Conservation (phyloP, 2,113 vertebrate genomes). For the Bombycilla garrulus region DNA sequence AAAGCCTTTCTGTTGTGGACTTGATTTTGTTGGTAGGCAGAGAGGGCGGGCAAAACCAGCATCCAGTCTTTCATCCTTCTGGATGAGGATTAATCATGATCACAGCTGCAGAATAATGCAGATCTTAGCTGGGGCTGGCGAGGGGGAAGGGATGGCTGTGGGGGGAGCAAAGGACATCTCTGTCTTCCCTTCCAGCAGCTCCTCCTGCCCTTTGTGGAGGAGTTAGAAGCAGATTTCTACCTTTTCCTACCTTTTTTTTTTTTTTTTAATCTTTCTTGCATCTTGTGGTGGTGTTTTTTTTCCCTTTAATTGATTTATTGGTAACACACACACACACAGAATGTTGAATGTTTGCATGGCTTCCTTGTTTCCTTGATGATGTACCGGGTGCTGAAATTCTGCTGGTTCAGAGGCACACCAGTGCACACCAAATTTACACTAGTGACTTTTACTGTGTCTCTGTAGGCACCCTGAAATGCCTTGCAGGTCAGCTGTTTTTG, state of each 20-base stretch:
- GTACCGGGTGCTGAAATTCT: not conserved
- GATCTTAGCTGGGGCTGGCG: not conserved
- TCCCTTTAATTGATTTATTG: not conserved
- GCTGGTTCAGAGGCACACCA: not conserved
- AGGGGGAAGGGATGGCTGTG: not conserved
- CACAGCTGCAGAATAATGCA: slow-evolving; percentile 35
- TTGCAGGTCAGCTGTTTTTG: slow-evolving; percentile 36
- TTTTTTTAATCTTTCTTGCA: not conserved
- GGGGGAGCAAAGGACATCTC: not conserved
- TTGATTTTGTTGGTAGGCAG: not conserved
- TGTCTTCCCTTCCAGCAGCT: not conserved
- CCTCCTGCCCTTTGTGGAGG: not conserved
- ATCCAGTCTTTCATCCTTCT: slow-evolving; percentile 14
- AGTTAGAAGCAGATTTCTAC: not conserved
- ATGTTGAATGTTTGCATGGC: not conserved
- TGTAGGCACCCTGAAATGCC: not conserved
- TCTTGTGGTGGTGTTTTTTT: not conserved
- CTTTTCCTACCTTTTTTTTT: not conserved
- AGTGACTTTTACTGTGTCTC: not conserved
- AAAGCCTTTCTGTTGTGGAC: not conserved
- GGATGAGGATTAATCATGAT: slow-evolving; percentile 36
- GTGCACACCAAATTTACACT: not conserved
- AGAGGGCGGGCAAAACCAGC: not conserved
- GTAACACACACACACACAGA: too few relatives aligned
- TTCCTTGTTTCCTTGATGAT: not conserved